Base-by-base conservation (phyloP, 2,888 invertebrate species). In the Linnaemya tessellans region DNA sequence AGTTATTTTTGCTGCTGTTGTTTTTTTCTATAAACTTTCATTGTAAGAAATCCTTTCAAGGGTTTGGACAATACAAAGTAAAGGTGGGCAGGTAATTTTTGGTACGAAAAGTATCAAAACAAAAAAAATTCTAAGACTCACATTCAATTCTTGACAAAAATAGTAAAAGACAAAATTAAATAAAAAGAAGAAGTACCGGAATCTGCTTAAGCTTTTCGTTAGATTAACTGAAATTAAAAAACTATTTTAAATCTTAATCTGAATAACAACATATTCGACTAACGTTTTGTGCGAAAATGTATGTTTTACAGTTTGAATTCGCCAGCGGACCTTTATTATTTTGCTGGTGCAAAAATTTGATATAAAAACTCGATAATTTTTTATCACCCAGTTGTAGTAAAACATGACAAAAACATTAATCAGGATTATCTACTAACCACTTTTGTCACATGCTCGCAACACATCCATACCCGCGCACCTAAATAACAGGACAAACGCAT, bases 401-500 rank as follows among this genome's bases (percentile, higher is more conserved):
- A 81, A 73, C 84, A 86, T 85, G 84, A 87, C 87, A 84, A 84
- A 87, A 84, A 85, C 87, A 87, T 87, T 86, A 86, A 87, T 87
- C 87, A 86, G 84, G 71, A 86, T 86, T 87, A 86, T 85, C 85
- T 86, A 84, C 86, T 84, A 80, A 81, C 84, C 84, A 80, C 75
- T 83, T 80, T 82, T 84, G 79, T 78, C 80, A 86, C 56, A 83
- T 81, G 68, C 58, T 84, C 43, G 62, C 30, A 54, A 41, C 20
- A 77, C 18, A 79, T 58, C 2, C 30, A 41, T 1, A 67, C n/a
- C 15, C 56, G 8, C 0, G 9, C 13, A 20, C 11, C 11, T 18
- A 46, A 25, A 65, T 18, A 30, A 15, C 11, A 74, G 15, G 22
- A 70, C 41, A 30, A 54, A 51, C 58, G 41, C 65, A 67, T 54